Conservation (phyloP, 2,113 vertebrate species). For the Podilymbus podiceps region DNA sequence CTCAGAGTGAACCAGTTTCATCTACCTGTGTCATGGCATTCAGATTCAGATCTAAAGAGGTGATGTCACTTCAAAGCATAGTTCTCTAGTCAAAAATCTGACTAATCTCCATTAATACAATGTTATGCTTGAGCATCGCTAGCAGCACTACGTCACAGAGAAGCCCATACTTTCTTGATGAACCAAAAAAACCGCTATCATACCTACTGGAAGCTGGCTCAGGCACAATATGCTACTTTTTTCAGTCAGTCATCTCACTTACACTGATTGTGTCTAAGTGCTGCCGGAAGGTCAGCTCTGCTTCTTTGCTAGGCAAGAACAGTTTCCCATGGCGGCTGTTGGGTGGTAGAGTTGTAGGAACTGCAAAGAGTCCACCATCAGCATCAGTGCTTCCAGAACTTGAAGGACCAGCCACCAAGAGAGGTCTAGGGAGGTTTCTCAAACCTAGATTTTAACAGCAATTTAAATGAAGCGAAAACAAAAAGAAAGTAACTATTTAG, state of each 20-base stretch:
- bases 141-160: neutral
- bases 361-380: constrained; percentile 88
- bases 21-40: neutral
- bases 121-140: neutral
- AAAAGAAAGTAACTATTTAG: neutral
- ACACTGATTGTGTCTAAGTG: constrained; percentile 96
- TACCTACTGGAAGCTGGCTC: neutral
- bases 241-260: constrained; percentile 42
- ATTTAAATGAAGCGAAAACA: neutral
- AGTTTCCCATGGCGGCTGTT: constrained; percentile 92
- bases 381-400: constrained; percentile 74
- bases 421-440: constrained; percentile 84
- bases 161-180: neutral
- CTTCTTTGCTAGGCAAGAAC: constrained; percentile 93
- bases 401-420: constrained; percentile 80
- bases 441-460: constrained; percentile 74
- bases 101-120: neutral
- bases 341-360: constrained; percentile 93
- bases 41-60: neutral
- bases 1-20: neutral
- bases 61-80: neutral
- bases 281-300: constrained; percentile 89
- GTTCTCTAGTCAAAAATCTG: neutral
- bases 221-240: neutral
- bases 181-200: neutral